Percentiles rank a stretch among this genome's conserved stretches.
These are phyloP conservation scores for Ramphastos sulfuratus DNA, from an alignment of 2,113 vertebrate genomes.

Conservation along the genomic window DNA sequence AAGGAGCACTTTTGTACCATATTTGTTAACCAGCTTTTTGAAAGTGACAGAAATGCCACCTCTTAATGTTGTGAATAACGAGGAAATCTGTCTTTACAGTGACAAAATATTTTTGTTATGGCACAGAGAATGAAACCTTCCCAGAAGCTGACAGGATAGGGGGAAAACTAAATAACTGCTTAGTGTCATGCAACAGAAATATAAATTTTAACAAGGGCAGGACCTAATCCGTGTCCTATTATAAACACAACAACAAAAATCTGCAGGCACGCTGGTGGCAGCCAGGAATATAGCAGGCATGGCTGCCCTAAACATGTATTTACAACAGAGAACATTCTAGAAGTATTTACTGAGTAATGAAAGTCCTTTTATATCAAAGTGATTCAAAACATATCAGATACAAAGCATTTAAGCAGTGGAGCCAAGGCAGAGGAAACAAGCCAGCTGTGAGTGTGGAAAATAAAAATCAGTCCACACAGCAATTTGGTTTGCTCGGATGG, in stretches of 20 bases:
- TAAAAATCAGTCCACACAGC: neutral
- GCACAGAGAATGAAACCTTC: constrained; percentile 25
- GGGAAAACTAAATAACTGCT: constrained; percentile 43
- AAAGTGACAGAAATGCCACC: constrained; percentile 48
- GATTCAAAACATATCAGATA: neutral
- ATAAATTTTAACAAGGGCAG: constrained; percentile 51
- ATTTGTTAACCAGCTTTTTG: constrained; percentile 47
- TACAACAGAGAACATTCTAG: neutral
- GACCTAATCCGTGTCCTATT: neutral
- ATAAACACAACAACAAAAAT: neutral
- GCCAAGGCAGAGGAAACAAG: neutral
- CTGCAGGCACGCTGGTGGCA: neutral
- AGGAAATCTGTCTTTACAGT: constrained; percentile 31
- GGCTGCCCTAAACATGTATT: neutral
- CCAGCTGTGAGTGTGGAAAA: neutral
- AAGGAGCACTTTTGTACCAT: neutral
- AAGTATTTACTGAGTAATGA: neutral
- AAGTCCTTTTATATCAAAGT: neutral
- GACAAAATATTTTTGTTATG: constrained; percentile 47
- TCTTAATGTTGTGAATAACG: constrained; percentile 24
- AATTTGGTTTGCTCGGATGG: constrained; percentile 20
- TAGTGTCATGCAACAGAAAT: neutral
- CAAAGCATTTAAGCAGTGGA: neutral
- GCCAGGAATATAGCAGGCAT: neutral
- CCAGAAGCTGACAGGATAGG: neutral